Evolutionary conservation across 2,888 invertebrate genomes (phyloP).

Genomic region (Congeria kusceri): DNA sequence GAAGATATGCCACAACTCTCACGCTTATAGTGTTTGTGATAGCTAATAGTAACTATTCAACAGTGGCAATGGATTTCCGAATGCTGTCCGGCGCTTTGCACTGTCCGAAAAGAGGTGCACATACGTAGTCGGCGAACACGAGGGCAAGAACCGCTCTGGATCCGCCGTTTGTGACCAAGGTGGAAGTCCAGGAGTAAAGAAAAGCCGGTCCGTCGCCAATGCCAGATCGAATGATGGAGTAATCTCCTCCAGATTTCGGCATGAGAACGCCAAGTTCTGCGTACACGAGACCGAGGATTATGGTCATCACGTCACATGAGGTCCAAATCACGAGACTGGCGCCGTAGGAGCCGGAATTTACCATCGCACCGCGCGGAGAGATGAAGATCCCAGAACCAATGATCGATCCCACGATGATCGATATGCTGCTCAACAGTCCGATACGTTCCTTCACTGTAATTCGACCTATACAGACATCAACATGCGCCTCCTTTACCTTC

Average conservation of each 20-base stretch:
- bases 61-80: constrained; percentile 59
- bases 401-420: constrained; percentile 49
- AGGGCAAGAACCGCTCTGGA: constrained; percentile 86
- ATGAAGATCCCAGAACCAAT: constrained; percentile 98
- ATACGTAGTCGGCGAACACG: constrained; percentile 75
- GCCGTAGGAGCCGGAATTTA: constrained; percentile 94
- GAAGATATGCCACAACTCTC: constrained; percentile 95
- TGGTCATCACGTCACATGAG: constrained; percentile 49
- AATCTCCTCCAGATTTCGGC: constrained; percentile 92
- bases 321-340: constrained; percentile 78
- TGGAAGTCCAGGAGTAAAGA: constrained; percentile 87
- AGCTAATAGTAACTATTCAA: constrained; percentile 90
- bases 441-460: constrained; percentile 45
- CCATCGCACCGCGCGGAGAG: constrained; percentile 96
- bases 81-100: constrained; percentile 65
- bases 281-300: constrained; percentile 90
- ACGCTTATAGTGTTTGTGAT: constrained; percentile 98
- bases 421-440: constrained; percentile 39
- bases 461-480: constrained; percentile 21
- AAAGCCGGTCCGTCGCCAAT: constrained; percentile 86
- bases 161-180: constrained; percentile 75
- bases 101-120: constrained; percentile 68
- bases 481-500: too few relatives aligned
- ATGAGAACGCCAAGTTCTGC: constrained; percentile 93
- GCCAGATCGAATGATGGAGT: constrained; percentile 88